Evolutionary conservation across 1,140 invertebrate genomes (phyloP), one percentile per base, ranked within the genome.

Genomic region (Lordiphosa mommai): DNA sequence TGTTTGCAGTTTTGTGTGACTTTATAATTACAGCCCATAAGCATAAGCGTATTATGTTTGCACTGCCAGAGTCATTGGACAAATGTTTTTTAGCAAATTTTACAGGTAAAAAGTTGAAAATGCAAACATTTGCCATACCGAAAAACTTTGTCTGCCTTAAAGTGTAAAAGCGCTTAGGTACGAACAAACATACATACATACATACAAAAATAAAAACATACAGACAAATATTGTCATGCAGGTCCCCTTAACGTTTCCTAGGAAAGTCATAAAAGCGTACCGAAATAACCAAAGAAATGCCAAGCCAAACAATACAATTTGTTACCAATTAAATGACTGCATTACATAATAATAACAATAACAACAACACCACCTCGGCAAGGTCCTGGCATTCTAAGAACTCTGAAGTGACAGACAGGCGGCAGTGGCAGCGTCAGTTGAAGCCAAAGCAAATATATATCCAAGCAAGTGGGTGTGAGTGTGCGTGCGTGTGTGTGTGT

Each of bases 301-400:
- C 33, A 12, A 38, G 69, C 73, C 70, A 74, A 80, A 80, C 74
- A 80, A 80, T 82, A 82, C 76, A 80, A 80, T 80, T 80, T 82
- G 74, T 82, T 80, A 80, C 74, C 74, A 80, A 80, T 80, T 80
- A 80, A 80, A 80, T 80, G 74, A 80, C 76, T 80, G 76, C 76
- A 82, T 80, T 82, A 82, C 74, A 80, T 79, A 79, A 79, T 80
- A 79, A 79, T 80, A 79, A 79, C 71, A 69, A 60, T 60, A 69
- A 60, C 29, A 79, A 65, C 23, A 38, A 23, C 16, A 53, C 43
- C 61, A 46, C 47, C 50, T 47, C 20, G 9, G 6, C 29, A 40
- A 63, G 41, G 23, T 61, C 46, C 37, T 23, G 13, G 23, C 20
- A 41, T 52, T 58, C 48, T 47, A 37, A 52, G 47, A 37, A 37